A percentile compares a stretch with the other conserved stretches of the same genome.
Conservation (phyloP, 2,888 invertebrate genomes). For the Drosophila fungiperda region DNA sequence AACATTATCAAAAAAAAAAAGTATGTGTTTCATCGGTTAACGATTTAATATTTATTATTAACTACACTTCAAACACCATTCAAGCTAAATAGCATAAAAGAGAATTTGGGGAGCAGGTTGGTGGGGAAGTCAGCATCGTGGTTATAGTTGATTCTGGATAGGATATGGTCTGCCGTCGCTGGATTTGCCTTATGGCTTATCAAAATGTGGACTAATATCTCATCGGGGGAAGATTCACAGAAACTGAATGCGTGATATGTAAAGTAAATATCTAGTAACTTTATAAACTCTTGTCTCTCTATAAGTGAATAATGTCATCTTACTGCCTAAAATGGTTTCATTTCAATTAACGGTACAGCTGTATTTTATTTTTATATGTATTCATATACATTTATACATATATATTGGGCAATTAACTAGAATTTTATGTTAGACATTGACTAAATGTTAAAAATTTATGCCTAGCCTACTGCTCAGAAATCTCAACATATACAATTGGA, state of each 20-base stretch:
- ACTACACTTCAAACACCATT: slow-evolving; percentile 26
- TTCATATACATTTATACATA: not conserved
- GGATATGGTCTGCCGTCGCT: slow-evolving; percentile 67
- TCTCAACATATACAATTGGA: slow-evolving; percentile 27
- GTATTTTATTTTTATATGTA: not conserved
- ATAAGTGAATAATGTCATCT: slow-evolving; percentile 13
- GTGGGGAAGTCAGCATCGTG: not conserved
- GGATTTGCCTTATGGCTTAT: slow-evolving; percentile 46
- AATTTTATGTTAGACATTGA: slow-evolving; percentile 39
- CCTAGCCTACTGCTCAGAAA: slow-evolving; percentile 62
- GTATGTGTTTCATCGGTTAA: slow-evolving; percentile 24
- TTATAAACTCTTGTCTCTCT: slow-evolving; percentile 19
- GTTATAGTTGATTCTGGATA: slow-evolving; percentile 24
- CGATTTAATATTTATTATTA: slow-evolving; percentile 13
- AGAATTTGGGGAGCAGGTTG: slow-evolving; percentile 3
- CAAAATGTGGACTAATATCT: slow-evolving; percentile 13
- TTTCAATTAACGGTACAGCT: slow-evolving; percentile 33
- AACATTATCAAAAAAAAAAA: slow-evolving; percentile 14
- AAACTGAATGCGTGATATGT: slow-evolving; percentile 57
- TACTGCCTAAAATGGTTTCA: slow-evolving; percentile 35
- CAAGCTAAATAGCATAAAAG: slow-evolving; percentile 36
- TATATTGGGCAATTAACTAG: slow-evolving; percentile 35
- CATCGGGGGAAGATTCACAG: slow-evolving; percentile 7
- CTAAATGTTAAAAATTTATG: slow-evolving; percentile 65
- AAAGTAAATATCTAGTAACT: slow-evolving; percentile 30